These are phyloP conservation scores for Prunella strophiata DNA, from an alignment of 2,797 vertebrate genomes.

Conservation along the genomic window DNA sequence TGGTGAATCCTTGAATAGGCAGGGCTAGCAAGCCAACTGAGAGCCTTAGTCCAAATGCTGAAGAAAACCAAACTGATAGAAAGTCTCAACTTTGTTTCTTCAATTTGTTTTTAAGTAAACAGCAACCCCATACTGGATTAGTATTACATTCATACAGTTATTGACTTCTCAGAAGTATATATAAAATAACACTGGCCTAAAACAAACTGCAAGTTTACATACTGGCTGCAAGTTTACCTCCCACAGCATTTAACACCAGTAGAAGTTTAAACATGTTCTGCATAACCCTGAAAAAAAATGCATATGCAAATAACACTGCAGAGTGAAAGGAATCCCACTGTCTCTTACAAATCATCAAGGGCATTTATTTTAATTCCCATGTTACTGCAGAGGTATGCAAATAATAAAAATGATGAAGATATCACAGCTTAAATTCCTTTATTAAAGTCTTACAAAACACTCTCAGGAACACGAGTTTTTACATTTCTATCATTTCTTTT, in stretches of 20 bases:
- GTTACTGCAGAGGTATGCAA: background rate
- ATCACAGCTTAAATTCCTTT: background rate
- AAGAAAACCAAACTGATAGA: background rate
- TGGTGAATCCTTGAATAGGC: background rate
- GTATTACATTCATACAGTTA: background rate
- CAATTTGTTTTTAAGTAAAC: background rate
- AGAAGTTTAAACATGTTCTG: conserved; percentile 21
- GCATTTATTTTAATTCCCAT: conserved; percentile 4
- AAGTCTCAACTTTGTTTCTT: background rate
- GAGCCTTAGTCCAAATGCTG: background rate
- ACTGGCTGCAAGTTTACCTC: background rate
- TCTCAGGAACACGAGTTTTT: background rate
- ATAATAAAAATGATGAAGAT: background rate
- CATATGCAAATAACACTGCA: background rate
- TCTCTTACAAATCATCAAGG: conserved; percentile 16
- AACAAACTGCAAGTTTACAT: background rate
- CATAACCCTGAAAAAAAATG: background rate
- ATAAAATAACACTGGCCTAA: background rate
- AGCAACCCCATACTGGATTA: background rate
- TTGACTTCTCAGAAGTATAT: background rate
- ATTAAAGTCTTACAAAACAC: background rate
- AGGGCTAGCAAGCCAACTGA: background rate
- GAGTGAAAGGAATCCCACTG: conserved; percentile 7
- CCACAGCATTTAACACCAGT: background rate
- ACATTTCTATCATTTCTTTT: background rate